These are phyloP conservation scores for Pseudoips prasinana DNA, from an alignment of 2,888 invertebrate genomes.

Conservation along the genomic window DNA sequence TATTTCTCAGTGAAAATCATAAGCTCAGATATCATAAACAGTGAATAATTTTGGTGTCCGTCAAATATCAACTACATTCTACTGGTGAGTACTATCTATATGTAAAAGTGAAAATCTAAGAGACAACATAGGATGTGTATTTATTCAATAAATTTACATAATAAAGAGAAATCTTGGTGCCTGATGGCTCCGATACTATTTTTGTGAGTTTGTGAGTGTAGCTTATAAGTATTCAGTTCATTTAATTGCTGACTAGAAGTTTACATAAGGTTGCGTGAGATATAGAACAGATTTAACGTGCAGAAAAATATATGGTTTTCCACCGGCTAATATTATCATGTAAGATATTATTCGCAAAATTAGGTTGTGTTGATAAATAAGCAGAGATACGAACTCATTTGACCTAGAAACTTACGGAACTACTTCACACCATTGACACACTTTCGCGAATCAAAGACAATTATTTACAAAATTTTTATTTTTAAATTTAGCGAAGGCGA, in stretches of 20 bases:
- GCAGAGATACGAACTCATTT: conserved; percentile 1
- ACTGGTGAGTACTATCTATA: conserved; percentile 30
- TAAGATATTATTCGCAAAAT: conserved; percentile 18
- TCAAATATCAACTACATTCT: conserved; percentile 15
- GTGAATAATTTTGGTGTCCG: conserved; percentile 14
- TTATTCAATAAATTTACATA: conserved; percentile 48
- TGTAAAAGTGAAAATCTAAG: conserved; percentile 30
- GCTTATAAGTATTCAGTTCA: conserved; percentile 23
- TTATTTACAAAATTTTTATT: too few relatives aligned
- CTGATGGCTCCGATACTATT: conserved; percentile 34
- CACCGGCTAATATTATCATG: conserved; percentile 21
- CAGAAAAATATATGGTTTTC: conserved; percentile 24
- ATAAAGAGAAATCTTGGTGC: conserved; percentile 41
- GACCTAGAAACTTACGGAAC: conserved; percentile 26
- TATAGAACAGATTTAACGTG: conserved; percentile 13
- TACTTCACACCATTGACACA: conserved; percentile 28
- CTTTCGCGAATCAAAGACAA: conserved; percentile 31
- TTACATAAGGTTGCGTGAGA: conserved; percentile 26
- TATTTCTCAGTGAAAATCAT: conserved; percentile 34
- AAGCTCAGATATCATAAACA: conserved; percentile 10
- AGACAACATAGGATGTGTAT: conserved; percentile 19
- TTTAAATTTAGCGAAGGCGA: too few relatives aligned
- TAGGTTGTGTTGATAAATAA: conserved; percentile 22
- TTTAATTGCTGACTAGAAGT: conserved; percentile 18
- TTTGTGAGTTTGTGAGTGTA: conserved; percentile 32